A percentile compares a stretch with the other conserved stretches of the same genome.
Conservation (phyloP, 1,140 invertebrate genomes). For the Saccostrea cuccullata region DNA sequence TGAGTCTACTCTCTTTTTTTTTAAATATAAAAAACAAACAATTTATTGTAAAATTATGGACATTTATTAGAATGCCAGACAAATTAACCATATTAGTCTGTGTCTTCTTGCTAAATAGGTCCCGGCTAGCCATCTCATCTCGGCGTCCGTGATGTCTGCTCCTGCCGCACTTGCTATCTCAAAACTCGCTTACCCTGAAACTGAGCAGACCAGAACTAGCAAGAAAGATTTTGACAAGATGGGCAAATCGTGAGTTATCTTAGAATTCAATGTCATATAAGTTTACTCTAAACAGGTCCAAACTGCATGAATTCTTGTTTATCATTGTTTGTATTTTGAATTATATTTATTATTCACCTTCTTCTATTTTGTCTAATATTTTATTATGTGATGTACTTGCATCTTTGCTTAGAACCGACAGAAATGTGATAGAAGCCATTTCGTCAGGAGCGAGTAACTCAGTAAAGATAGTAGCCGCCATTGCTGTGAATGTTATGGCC, state of each 20-base stretch:
- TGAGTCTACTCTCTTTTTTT: no score
- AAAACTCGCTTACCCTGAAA: conserved; percentile 93
- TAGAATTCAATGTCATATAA: neutral
- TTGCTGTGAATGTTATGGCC: conserved; percentile 94
- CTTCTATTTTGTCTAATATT: neutral
- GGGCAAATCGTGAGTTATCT: conserved; percentile 34
- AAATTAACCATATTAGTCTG: no score
- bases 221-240: conserved; percentile 42
- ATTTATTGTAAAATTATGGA: no score
- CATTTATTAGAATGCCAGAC: no score
- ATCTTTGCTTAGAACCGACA: conserved; percentile 84
- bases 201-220: conserved; percentile 44
- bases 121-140: conserved; percentile 82
- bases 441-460: conserved; percentile 90
- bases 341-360: neutral
- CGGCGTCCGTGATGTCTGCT: conserved; percentile 96
- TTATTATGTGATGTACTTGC: neutral
- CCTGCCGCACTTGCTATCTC: conserved; percentile 92
- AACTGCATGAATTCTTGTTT: neutral
- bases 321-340: neutral
- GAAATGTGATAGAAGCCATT: conserved; percentile 91
- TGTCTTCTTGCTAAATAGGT: no score
- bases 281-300: neutral
- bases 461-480: conserved; percentile 88
- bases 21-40: no score